These are phyloP conservation scores for Apotomis capreana DNA, from an alignment of 2,888 invertebrate species.

Conservation along the genomic window DNA sequence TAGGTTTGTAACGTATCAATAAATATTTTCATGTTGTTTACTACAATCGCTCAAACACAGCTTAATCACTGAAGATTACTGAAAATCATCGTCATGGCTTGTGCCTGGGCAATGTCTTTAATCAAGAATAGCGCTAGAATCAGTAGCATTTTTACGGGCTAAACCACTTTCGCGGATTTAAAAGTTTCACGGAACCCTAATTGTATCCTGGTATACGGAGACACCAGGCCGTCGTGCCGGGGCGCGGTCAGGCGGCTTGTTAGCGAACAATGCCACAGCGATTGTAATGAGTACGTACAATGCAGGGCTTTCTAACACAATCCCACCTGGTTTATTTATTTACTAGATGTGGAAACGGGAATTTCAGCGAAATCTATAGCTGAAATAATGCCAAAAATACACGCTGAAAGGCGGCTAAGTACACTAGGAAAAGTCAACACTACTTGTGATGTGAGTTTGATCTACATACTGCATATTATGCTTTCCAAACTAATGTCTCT, in stretches of 20 bases:
- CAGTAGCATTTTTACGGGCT: background rate
- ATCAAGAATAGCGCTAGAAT: background rate
- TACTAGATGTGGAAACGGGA: background rate
- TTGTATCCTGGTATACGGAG: conserved; percentile 20
- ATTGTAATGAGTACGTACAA: conserved; percentile 53
- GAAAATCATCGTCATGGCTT: too few relatives aligned
- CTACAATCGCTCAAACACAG: too few relatives aligned
- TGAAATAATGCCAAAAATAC: background rate
- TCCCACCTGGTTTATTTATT: conserved; percentile 8
- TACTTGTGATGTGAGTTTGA: too few relatives aligned
- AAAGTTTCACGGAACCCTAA: conserved; percentile 11
- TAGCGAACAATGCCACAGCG: conserved; percentile 72
- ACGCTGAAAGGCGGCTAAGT: too few relatives aligned
- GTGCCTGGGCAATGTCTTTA: background rate
- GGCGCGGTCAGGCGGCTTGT: conserved; percentile 75
- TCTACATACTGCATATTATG: too few relatives aligned
- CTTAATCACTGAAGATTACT: too few relatives aligned
- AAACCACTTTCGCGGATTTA: background rate
- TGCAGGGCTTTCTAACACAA: conserved; percentile 36
- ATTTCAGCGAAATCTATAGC: background rate
- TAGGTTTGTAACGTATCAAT: too few relatives aligned
- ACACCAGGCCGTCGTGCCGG: conserved; percentile 62
- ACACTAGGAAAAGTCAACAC: too few relatives aligned
- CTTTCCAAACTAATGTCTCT: too few relatives aligned
- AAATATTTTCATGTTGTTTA: too few relatives aligned